Conservation (phyloP, 2,797 vertebrate genomes). For the Leptoclinus maculatus region DNA sequence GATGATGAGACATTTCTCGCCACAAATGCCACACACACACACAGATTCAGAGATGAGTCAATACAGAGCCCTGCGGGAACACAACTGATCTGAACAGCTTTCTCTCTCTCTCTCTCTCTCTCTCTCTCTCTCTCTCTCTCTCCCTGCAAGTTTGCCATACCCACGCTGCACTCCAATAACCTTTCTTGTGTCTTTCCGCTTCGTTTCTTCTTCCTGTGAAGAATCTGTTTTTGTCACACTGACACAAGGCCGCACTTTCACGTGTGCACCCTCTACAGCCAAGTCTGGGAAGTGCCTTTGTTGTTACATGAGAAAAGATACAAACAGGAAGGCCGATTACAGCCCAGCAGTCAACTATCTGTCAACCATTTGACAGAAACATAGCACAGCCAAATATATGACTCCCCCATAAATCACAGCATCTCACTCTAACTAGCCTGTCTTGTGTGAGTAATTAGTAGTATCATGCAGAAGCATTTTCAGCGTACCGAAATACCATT, state of each 20-base stretch:
- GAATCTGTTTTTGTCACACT: constrained; percentile 37
- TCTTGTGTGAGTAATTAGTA: constrained; percentile 82
- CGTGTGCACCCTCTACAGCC: constrained; percentile 74
- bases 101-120: not conserved
- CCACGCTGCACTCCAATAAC: constrained; percentile 46
- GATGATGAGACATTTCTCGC: constrained; percentile 57
- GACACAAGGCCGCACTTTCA: constrained; percentile 26
- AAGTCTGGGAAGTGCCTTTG: constrained; percentile 62
- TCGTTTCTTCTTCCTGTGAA: constrained; percentile 61
- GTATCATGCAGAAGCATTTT: constrained; percentile 79
- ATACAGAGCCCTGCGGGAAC: constrained; percentile 61
- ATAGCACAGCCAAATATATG: constrained; percentile 80
- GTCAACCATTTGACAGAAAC: constrained; percentile 82
- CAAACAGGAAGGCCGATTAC: constrained; percentile 84
- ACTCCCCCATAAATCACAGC: constrained; percentile 77
- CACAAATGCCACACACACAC: constrained; percentile 68
- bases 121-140: constrained; percentile 7
- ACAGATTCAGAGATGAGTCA: constrained; percentile 62
- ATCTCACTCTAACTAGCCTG: constrained; percentile 81
- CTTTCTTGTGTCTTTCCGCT: constrained; percentile 31
- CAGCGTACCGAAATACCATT: constrained; percentile 74
- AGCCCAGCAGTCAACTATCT: constrained; percentile 79
- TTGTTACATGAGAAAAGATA: constrained; percentile 77
- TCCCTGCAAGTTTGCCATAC: not conserved
- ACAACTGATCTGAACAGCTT: constrained; percentile 69